These are phyloP conservation scores for Cyclura pinguis DNA, from an alignment of 2,797 vertebrate species.

Conservation along the genomic window DNA sequence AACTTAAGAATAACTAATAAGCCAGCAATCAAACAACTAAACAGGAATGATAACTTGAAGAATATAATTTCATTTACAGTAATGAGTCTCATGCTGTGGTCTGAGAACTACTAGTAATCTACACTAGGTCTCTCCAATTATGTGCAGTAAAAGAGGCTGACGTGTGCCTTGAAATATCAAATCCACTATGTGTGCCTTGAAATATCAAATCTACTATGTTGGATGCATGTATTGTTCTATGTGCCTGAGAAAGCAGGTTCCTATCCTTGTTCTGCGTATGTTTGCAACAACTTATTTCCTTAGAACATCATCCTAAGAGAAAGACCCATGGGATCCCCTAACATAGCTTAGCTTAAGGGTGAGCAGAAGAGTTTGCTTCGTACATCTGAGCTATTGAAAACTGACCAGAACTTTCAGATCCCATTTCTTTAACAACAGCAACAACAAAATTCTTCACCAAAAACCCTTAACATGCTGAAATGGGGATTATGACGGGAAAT, in stretches of 20 bases:
- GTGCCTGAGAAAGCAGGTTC: background rate
- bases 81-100: background rate
- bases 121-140: background rate
- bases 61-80: background rate
- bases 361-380: background rate
- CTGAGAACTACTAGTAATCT: too few species aligned
- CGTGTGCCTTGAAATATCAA: background rate
- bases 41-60: background rate
- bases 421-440: background rate
- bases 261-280: background rate
- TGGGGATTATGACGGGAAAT: background rate
- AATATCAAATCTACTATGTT: background rate
- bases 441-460: background rate
- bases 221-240: background rate
- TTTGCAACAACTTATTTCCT: too few species aligned
- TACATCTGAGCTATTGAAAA: background rate
- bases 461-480: background rate
- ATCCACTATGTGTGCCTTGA: too few species aligned
- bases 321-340: background rate
- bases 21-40: background rate
- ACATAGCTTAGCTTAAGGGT: background rate
- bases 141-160: background rate
- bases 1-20: background rate
- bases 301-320: background rate
- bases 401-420: background rate